Evolutionary conservation across 2,888 invertebrate species (phyloP).

Genomic region (Strigamia crassipes): DNA sequence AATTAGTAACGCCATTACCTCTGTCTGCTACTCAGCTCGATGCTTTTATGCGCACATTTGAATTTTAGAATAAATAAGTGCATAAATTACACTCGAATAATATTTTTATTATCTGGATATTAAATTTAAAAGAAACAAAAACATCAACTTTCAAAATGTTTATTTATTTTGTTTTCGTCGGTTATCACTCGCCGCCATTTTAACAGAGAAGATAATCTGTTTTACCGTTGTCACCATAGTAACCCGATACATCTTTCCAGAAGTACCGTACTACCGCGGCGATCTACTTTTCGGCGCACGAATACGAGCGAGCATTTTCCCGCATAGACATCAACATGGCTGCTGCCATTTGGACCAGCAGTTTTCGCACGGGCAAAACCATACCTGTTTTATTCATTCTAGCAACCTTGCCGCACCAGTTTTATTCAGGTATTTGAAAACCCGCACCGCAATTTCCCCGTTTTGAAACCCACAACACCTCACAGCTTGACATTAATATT

Average conservation of each 20-base stretch:
- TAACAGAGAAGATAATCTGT: background rate
- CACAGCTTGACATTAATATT: background rate
- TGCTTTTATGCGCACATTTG: background rate
- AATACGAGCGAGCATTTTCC: constrained; percentile 1
- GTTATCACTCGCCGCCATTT: background rate
- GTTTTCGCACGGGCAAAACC: background rate
- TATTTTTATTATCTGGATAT: no score
- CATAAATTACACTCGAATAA: background rate
- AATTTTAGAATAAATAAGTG: background rate
- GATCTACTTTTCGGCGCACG: constrained; percentile 10
- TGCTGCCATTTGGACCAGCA: background rate
- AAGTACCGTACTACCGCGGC: background rate
- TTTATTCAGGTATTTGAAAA: background rate
- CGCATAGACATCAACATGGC: constrained; percentile 34
- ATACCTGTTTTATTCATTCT: background rate
- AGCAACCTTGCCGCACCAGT: background rate
- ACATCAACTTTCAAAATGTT: background rate
- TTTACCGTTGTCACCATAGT: background rate
- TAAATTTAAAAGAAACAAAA: background rate
- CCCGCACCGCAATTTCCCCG: background rate
- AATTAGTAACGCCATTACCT: constrained; percentile 30
- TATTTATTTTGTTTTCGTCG: no score
- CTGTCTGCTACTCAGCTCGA: background rate
- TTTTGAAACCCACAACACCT: background rate
- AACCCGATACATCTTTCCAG: background rate